Conservation (phyloP, 2,797 vertebrate species). For the Onychomys torridus region DNA sequence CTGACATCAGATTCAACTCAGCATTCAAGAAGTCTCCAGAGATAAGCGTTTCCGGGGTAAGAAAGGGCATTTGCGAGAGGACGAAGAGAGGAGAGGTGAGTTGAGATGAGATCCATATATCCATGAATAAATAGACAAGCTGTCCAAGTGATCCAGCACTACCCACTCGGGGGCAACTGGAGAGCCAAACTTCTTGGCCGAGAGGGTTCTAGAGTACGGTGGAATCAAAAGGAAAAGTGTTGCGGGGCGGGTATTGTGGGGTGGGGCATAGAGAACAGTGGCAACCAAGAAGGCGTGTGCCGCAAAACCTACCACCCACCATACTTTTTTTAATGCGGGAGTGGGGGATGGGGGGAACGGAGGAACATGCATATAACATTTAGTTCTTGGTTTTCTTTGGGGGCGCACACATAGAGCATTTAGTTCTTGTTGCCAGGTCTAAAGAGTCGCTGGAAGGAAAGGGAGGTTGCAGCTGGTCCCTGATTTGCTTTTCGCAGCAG, state of each 20-base stretch:
- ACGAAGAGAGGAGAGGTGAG: background rate
- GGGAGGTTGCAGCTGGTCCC: background rate
- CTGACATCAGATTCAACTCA: background rate
- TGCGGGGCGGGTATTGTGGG: background rate
- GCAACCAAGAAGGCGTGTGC: background rate
- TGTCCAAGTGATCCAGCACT: background rate
- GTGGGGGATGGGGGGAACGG: background rate
- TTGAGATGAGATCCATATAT: background rate
- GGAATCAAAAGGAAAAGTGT: background rate
- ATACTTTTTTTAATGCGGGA: background rate
- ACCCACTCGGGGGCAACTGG: background rate
- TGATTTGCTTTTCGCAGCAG: slow-evolving; percentile 1
- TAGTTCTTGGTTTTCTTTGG: too few species aligned
- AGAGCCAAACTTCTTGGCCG: background rate
- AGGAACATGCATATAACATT: slow-evolving; percentile 1
- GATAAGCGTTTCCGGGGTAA: background rate
- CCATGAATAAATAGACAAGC: background rate
- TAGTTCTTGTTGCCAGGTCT: slow-evolving; percentile 4
- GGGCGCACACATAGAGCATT: background rate
- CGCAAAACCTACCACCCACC: background rate
- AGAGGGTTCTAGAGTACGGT: slow-evolving; percentile 1
- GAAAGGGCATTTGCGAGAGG: background rate
- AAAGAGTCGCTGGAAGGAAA: background rate
- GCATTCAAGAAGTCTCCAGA: slow-evolving; percentile 25
- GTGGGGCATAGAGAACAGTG: background rate